phyloP scores from a whole-genome alignment of 2,888 invertebrate genomes.

The Baccha elongata region DNA sequence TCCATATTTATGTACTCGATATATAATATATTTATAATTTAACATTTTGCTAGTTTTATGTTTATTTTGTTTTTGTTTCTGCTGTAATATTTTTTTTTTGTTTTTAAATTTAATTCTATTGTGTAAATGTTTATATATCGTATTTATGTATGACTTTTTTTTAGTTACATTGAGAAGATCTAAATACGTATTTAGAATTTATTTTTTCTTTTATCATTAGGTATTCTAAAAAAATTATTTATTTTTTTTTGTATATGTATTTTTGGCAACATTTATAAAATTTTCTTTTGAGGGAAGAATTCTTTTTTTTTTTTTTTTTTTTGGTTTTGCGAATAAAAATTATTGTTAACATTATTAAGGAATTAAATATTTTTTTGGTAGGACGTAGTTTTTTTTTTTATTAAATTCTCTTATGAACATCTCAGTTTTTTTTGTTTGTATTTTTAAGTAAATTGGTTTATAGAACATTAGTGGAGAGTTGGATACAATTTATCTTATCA shows the following conservation, averaged over 20 bases:
- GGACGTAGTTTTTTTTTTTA: slow-evolving; percentile 35
- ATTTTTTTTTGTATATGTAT: slow-evolving; percentile 33
- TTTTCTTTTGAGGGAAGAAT: slow-evolving; percentile 13
- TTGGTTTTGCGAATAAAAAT: slow-evolving; percentile 13
- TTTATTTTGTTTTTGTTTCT: slow-evolving; percentile 20
- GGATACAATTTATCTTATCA: slow-evolving; percentile 6
- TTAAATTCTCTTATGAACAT: slow-evolving; percentile 1
- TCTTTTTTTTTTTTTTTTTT: background rate
- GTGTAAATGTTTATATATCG: slow-evolving; percentile 32
- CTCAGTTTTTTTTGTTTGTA: background rate
- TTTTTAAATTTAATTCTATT: slow-evolving; percentile 31
- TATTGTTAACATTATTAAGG: slow-evolving; percentile 21
- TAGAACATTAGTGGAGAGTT: background rate
- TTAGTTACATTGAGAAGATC: slow-evolving; percentile 44
- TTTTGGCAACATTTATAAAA: slow-evolving; percentile 70
- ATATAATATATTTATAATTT: slow-evolving; percentile 21
- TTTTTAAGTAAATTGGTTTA: background rate
- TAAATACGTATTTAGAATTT: slow-evolving; percentile 39
- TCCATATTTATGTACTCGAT: slow-evolving; percentile 30
- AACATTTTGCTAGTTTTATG: slow-evolving; percentile 48
- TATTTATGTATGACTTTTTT: slow-evolving; percentile 12
- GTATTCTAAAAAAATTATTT: background rate
- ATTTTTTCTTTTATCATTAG: slow-evolving; percentile 1
- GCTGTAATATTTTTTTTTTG: slow-evolving; percentile 33
- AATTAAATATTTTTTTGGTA: slow-evolving; percentile 12